Evolutionary conservation across 2,113 vertebrate genomes (phyloP).

Genomic region (Pungitius pungitius): DNA sequence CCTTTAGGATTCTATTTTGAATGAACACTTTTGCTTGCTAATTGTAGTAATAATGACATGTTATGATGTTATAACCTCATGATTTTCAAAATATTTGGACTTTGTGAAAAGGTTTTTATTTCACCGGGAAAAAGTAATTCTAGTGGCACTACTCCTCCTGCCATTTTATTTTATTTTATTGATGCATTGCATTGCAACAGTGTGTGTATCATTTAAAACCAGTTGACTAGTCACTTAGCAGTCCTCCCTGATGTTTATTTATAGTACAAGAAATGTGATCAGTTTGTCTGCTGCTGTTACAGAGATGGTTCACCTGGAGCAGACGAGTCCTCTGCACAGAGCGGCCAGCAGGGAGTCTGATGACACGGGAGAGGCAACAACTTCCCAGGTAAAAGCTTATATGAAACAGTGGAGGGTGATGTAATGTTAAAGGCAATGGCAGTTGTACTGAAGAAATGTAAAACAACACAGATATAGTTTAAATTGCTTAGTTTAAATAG

Average conservation of each 20-base stretch:
- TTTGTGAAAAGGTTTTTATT: too few relatives aligned
- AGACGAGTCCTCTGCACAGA: conserved; percentile 80
- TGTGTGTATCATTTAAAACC: background rate
- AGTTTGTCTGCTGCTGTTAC: conserved; percentile 32
- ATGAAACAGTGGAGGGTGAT: background rate
- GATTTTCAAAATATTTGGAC: background rate
- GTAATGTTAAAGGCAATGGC: background rate
- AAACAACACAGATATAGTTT: background rate
- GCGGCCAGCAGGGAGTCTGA: conserved; percentile 76
- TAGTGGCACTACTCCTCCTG: background rate
- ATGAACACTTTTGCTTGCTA: background rate
- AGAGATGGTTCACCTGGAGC: conserved; percentile 90
- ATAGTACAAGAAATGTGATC: conserved; percentile 11
- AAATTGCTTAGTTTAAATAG: too few relatives aligned
- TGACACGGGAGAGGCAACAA: conserved; percentile 82
- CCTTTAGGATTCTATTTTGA: background rate
- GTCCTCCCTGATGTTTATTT: background rate
- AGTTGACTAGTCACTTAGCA: background rate
- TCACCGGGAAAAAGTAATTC: too few relatives aligned
- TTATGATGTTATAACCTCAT: background rate
- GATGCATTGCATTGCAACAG: background rate
- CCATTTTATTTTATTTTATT: background rate
- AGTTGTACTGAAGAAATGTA: background rate
- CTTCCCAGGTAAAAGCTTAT: conserved; percentile 53
- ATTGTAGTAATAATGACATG: background rate